These are phyloP conservation scores for Halictus ligatus DNA, from an alignment of 2,888 invertebrate genomes.

Conservation along the genomic window DNA sequence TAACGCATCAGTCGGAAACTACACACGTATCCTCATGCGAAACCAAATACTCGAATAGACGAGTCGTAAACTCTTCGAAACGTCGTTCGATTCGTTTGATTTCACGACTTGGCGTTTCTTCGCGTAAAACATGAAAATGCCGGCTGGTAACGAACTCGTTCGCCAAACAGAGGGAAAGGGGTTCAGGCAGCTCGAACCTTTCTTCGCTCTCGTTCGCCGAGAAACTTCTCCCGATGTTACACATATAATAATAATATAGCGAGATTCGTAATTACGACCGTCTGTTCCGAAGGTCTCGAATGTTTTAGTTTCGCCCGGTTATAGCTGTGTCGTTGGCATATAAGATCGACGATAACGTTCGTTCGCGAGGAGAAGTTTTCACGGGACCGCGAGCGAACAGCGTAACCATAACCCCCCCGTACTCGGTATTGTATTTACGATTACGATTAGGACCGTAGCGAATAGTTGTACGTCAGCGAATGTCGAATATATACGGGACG, in stretches of 20 bases:
- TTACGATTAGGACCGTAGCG: conserved; percentile 49
- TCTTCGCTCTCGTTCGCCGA: not conserved
- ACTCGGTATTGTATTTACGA: conserved; percentile 23
- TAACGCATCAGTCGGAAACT: not conserved
- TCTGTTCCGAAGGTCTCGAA: not conserved
- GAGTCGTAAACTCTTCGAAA: not conserved
- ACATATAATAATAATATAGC: too few relatives aligned
- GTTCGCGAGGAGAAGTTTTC: not conserved
- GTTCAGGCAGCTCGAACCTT: not conserved
- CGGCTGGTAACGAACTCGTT: conserved; percentile 1
- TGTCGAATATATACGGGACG: not conserved
- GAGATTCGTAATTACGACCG: not conserved
- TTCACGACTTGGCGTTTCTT: not conserved
- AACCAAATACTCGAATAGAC: not conserved
- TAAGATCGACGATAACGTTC: too few relatives aligned
- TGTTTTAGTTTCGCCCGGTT: not conserved
- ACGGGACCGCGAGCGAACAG: not conserved
- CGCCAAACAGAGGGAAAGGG: not conserved
- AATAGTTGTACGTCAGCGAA: conserved; percentile 15
- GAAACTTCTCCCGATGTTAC: not conserved
- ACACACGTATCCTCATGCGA: not conserved
- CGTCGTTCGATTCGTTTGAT: not conserved
- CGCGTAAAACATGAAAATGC: not conserved
- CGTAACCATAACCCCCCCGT: conserved; percentile 19
- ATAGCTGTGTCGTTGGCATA: not conserved